A percentile compares a stretch with the other conserved stretches of the same genome.
These are phyloP conservation scores for Lindbergichthys nudifrons DNA, from an alignment of 2,797 vertebrate species.

Conservation along the genomic window DNA sequence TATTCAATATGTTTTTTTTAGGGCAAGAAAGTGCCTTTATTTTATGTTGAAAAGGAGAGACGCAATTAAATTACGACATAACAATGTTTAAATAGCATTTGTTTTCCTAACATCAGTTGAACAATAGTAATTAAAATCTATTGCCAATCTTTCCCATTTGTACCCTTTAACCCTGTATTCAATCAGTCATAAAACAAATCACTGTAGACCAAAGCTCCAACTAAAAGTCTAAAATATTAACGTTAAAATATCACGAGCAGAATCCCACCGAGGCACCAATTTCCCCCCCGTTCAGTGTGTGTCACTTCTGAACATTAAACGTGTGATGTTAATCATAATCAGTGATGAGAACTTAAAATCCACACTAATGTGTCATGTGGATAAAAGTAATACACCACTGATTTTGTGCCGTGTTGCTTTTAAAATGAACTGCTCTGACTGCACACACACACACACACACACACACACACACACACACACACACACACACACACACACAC, in stretches of 20 bases:
- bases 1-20: no score
- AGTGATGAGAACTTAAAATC: slow-evolving; percentile 14
- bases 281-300: not conserved
- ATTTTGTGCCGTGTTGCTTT: slow-evolving; percentile 24
- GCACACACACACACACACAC: slow-evolving; percentile 24
- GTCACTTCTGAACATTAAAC: slow-evolving; percentile 4
- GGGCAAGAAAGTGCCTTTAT: no score
- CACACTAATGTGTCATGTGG: slow-evolving; percentile 13
- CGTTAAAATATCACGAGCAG: not conserved
- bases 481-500: slow-evolving; percentile 49
- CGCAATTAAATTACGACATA: no score
- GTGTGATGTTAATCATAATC: not conserved
- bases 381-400: slow-evolving; percentile 12
- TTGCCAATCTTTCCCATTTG: not conserved
- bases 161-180: not conserved
- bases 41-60: no score
- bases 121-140: not conserved
- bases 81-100: not conserved
- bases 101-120: not conserved
- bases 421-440: slow-evolving; percentile 19
- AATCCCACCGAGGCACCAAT: not conserved
- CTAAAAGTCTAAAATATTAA: slow-evolving; percentile 2
- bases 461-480: slow-evolving; percentile 45
- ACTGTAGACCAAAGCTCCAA: not conserved
- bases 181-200: not conserved